Percentiles rank a stretch among this genome's conserved stretches.
Evolutionary conservation across 2,113 vertebrate genomes (phyloP).

Genomic region (Barnardius zonarius): DNA sequence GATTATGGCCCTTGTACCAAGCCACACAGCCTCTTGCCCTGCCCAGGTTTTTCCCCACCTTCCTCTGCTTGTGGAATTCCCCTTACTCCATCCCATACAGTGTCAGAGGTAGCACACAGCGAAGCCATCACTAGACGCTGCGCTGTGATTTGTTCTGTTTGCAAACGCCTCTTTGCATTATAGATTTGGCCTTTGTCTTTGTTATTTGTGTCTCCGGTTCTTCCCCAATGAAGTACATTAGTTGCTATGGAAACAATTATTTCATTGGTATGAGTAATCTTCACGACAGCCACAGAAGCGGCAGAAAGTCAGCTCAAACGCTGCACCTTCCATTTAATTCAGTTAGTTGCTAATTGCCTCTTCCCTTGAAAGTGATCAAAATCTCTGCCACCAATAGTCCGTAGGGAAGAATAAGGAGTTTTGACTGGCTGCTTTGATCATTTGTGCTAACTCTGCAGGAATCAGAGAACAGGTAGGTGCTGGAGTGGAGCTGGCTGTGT

Average conservation of each 20-base stretch:
- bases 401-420: not conserved
- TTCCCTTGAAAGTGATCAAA: slow-evolving; percentile 28
- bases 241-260: slow-evolving; percentile 64
- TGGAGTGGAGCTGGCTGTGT: not conserved
- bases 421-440: slow-evolving; percentile 30
- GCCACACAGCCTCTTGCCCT: not conserved
- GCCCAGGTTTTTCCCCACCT: not conserved
- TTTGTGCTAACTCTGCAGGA: not conserved
- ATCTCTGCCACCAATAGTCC: slow-evolving; percentile 8
- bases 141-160: not conserved
- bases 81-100: not conserved
- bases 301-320: slow-evolving; percentile 16
- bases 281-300: slow-evolving; percentile 1
- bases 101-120: fast-evolving
- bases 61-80: not conserved
- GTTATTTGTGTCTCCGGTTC: slow-evolving; percentile 24
- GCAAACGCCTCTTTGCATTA: not conserved
- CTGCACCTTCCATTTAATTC: slow-evolving; percentile 38
- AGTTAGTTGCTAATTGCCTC: slow-evolving; percentile 24
- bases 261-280: slow-evolving; percentile 27
- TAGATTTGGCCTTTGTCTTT: slow-evolving; percentile 41
- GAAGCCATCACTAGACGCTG: not conserved
- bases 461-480: not conserved
- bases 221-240: not conserved
- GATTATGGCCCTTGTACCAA: not conserved